Conservation (phyloP, 2,888 invertebrate species). For the Parelbella ahira region DNA sequence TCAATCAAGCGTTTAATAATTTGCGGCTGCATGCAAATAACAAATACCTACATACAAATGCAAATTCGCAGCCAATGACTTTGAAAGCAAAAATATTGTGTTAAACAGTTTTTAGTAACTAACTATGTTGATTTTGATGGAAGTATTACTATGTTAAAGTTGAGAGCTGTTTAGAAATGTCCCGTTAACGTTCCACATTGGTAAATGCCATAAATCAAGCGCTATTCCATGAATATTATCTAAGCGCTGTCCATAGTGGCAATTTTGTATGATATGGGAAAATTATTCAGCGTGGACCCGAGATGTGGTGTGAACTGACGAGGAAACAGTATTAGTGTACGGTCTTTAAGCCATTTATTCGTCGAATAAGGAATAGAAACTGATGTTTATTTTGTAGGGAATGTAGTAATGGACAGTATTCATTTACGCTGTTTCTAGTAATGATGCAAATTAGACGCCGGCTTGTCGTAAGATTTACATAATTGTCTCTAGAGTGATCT, state of each 20-base stretch:
- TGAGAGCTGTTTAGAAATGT: background rate
- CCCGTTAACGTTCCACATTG: conserved; percentile 15
- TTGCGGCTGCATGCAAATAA: no score
- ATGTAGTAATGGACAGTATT: conserved; percentile 4
- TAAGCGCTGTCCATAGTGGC: conserved; percentile 16
- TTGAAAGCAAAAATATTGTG: no score
- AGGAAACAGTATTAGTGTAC: conserved; percentile 11
- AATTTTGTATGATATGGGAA: conserved; percentile 21
- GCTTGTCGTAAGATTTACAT: conserved; percentile 1
- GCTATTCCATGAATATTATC: conserved; percentile 19
- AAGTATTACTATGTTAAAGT: no score
- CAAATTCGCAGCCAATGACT: no score
- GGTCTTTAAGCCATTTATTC: conserved; percentile 10
- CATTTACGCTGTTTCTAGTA: conserved; percentile 8
- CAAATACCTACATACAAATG: no score
- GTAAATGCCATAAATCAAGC: conserved; percentile 16
- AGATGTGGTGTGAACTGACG: conserved; percentile 19
- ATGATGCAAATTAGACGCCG: background rate
- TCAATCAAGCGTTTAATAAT: no score
- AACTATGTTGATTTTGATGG: no score
- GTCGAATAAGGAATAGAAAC: conserved; percentile 11
- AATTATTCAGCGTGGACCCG: conserved; percentile 12
- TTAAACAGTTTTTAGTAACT: no score
- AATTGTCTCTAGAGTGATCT: no score
- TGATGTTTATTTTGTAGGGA: conserved; percentile 12